Conservation (phyloP, 2,888 invertebrate species). For the Pelosia muscerda region DNA sequence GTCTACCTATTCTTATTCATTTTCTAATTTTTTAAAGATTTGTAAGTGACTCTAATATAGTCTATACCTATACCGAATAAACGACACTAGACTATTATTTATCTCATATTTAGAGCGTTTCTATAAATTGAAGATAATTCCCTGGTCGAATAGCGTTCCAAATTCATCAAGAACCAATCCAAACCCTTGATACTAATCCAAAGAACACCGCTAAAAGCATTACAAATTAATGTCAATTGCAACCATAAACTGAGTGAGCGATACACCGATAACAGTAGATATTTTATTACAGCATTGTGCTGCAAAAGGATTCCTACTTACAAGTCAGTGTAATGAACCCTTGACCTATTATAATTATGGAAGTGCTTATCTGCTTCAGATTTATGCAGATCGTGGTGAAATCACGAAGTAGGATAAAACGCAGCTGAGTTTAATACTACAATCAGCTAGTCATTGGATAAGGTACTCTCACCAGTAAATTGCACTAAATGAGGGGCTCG, state of each 20-base stretch:
- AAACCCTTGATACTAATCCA: constrained; percentile 13
- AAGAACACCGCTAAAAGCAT: constrained; percentile 38
- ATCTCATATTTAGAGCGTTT: not conserved
- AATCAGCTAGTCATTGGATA: not conserved
- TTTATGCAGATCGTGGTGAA: constrained; percentile 16
- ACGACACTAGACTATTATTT: not conserved
- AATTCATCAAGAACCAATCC: not conserved
- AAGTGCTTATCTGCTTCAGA: constrained; percentile 23
- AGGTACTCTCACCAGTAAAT: not conserved
- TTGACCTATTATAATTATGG: constrained; percentile 47
- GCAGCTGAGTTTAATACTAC: not conserved
- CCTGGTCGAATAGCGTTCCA: not conserved
- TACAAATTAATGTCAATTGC: constrained; percentile 50
- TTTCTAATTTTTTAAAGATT: not conserved
- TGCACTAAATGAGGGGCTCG: not conserved
- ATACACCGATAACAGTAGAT: constrained; percentile 48
- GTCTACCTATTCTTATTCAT: no score
- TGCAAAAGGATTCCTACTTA: constrained; percentile 48
- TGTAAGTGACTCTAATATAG: not conserved
- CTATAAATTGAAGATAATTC: not conserved
- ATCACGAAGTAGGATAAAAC: constrained; percentile 24
- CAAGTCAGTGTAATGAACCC: constrained; percentile 44
- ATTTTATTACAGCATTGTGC: constrained; percentile 54
- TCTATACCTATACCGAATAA: not conserved
- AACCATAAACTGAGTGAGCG: constrained; percentile 46